Conservation (phyloP, 1,140 invertebrate species). For the Metaphire vulgaris region DNA sequence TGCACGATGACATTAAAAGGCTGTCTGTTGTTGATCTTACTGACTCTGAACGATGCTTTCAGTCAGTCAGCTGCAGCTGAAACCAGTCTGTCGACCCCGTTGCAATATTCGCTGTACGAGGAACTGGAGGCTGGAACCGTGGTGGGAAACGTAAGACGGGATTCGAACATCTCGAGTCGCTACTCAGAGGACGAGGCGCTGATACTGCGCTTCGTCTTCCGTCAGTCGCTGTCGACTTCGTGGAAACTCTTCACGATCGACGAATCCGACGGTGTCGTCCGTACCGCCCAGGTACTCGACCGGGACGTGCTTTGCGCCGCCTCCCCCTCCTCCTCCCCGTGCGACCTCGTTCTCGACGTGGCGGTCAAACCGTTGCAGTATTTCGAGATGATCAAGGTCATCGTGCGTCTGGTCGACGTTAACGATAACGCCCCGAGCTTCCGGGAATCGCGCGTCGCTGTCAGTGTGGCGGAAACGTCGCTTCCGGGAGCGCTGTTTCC, state of each 20-base stretch:
- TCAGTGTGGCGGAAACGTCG: background rate
- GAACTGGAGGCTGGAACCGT: background rate
- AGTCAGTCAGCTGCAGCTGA: background rate
- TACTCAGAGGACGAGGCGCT: background rate
- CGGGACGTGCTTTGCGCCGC: slow-evolving; percentile 23
- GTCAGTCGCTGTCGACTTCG: background rate
- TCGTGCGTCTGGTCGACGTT: slow-evolving; percentile 12
- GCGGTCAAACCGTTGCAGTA: background rate
- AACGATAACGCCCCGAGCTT: slow-evolving; percentile 27
- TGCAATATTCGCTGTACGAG: background rate
- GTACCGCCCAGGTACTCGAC: slow-evolving; percentile 17
- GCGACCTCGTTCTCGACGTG: slow-evolving; percentile 10
- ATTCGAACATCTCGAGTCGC: background rate
- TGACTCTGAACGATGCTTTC: background rate
- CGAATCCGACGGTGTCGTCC: slow-evolving; percentile 5
- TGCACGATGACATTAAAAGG: too few species aligned
- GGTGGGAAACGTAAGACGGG: background rate
- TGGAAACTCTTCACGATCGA: background rate
- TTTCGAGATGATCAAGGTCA: background rate
- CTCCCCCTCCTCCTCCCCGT: background rate
- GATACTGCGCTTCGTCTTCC: background rate
- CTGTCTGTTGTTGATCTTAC: too few species aligned
- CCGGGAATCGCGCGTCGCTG: background rate
- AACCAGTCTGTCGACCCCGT: background rate
- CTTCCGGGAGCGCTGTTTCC: slow-evolving; percentile 1